A percentile compares a stretch with the other conserved stretches of the same genome.
phyloP scores from a whole-genome alignment of 2,888 invertebrate genomes.

The Diachrysia chrysitis region DNA sequence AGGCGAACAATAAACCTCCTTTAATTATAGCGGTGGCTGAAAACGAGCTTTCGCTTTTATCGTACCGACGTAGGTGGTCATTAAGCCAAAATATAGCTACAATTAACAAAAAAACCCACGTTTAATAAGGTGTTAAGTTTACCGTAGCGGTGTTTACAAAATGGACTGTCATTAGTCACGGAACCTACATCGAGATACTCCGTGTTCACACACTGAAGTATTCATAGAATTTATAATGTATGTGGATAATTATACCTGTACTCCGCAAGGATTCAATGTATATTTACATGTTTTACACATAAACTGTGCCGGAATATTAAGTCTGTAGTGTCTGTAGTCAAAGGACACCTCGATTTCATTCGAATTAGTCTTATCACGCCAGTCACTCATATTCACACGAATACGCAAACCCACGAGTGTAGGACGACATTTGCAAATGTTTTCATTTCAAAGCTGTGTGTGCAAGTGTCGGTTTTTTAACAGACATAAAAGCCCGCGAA shows the following conservation, averaged over 20 bases:
- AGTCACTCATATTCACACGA: too few species aligned
- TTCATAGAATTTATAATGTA: constrained; percentile 41
- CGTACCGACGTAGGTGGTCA: constrained; percentile 79
- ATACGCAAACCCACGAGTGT: too few species aligned
- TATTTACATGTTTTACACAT: background rate
- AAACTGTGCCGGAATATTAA: background rate
- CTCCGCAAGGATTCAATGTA: background rate
- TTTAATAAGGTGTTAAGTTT: constrained; percentile 87
- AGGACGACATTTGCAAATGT: too few species aligned
- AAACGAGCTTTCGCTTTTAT: constrained; percentile 82
- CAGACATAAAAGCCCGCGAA: too few species aligned
- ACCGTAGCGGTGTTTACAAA: constrained; percentile 76
- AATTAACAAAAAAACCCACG: constrained; percentile 86
- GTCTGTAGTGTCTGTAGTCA: too few species aligned
- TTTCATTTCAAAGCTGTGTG: too few species aligned
- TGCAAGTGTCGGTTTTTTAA: too few species aligned
- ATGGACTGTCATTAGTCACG: constrained; percentile 80
- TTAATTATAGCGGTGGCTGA: constrained; percentile 77
- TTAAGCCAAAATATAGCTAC: constrained; percentile 84
- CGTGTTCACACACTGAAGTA: constrained; percentile 52
- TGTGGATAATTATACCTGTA: background rate
- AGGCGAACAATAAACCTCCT: constrained; percentile 78
- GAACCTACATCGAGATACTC: constrained; percentile 55
- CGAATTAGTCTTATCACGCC: too few species aligned
- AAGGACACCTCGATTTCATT: too few species aligned